Evolutionary conservation across 2,797 vertebrate species (phyloP).

Genomic region (Adelosebastes latens): DNA sequence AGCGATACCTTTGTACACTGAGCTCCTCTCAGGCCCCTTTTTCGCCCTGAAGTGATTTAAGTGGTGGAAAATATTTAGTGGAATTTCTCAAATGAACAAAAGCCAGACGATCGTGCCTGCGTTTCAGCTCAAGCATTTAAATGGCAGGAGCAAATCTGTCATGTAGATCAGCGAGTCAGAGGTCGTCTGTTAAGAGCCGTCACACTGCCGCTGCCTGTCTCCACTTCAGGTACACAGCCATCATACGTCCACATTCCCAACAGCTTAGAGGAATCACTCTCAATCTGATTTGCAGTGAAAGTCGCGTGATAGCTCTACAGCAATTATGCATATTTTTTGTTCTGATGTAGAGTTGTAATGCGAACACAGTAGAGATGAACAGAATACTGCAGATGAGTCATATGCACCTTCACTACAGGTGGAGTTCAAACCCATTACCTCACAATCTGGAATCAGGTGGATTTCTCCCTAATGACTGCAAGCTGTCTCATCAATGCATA

Average conservation of each 20-base stretch:
- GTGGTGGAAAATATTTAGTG: not conserved
- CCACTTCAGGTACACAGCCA: not conserved
- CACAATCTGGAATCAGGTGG: conserved; percentile 8
- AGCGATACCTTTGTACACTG: conserved; percentile 12
- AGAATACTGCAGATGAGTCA: not conserved
- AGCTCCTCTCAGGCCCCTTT: conserved; percentile 14
- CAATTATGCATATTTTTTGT: not conserved
- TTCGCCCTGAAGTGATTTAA: conserved; percentile 12
- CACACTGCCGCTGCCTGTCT: not conserved
- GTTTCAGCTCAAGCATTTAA: conserved; percentile 21
- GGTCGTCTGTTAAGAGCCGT: not conserved
- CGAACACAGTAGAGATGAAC: not conserved
- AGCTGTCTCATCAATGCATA: conserved; percentile 1
- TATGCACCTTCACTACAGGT: not conserved
- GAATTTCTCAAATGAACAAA: not conserved
- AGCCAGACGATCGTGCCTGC: conserved; percentile 20
- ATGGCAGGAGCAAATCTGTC: not conserved
- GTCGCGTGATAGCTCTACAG: not conserved
- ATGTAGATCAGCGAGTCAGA: conserved; percentile 7
- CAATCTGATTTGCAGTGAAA: not conserved
- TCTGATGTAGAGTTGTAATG: not conserved
- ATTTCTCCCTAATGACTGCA: conserved; percentile 5
- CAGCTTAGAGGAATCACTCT: not conserved
- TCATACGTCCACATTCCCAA: not conserved
- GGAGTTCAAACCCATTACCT: not conserved